Conservation (phyloP, 2,888 invertebrate species). For the Sinohyriopsis cumingii region DNA sequence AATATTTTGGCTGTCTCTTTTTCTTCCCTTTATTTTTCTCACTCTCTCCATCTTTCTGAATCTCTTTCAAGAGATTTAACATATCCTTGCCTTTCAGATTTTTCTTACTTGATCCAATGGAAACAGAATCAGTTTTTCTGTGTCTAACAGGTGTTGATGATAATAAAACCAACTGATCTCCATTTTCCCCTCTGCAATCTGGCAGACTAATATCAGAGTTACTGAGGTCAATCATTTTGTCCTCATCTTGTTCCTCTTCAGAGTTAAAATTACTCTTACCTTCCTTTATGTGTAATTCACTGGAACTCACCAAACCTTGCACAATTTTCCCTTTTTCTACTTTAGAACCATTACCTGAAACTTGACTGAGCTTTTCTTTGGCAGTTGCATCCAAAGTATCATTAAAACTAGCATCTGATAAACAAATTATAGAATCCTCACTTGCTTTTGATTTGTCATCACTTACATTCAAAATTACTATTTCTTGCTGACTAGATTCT, state of each 20-base stretch:
- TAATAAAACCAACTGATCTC: background rate
- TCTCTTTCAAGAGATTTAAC: slow-evolving; percentile 32
- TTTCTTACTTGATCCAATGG: slow-evolving; percentile 15
- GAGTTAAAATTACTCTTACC: background rate
- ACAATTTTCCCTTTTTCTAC: background rate
- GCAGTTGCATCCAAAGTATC: too few relatives aligned
- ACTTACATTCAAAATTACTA: too few relatives aligned
- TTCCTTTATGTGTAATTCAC: background rate
- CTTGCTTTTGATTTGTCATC: too few relatives aligned
- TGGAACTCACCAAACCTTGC: background rate
- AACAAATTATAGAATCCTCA: too few relatives aligned
- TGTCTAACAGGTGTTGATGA: background rate
- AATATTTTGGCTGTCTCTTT: slow-evolving; percentile 17
- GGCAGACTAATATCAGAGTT: too few relatives aligned
- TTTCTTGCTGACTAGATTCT: too few relatives aligned
- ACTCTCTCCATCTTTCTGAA: slow-evolving; percentile 15
- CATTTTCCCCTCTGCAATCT: background rate
- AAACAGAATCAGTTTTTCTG: background rate
- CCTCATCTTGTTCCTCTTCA: background rate
- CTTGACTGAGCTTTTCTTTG: too few relatives aligned
- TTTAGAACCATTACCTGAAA: too few relatives aligned
- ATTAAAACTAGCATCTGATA: too few relatives aligned
- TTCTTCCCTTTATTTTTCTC: slow-evolving; percentile 12
- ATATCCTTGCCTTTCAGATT: slow-evolving; percentile 33
- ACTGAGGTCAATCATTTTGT: too few relatives aligned